phyloP scores from a whole-genome alignment of 2,888 invertebrate genomes.

The Dione vanillae region DNA sequence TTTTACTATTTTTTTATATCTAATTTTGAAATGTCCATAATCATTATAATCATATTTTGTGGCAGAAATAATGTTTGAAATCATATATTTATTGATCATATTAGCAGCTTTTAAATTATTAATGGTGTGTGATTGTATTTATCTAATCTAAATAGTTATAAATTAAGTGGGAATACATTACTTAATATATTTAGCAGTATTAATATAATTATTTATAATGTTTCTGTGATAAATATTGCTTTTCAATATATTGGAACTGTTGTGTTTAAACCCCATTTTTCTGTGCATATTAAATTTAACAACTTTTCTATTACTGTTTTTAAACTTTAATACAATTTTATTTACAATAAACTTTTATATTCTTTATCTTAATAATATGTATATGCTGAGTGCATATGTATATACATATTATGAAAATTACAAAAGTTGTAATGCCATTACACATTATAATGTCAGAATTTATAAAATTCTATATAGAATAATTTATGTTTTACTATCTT shows the following conservation, averaged over 20 bases:
- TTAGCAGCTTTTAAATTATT: slow-evolving; percentile 7
- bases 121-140: slow-evolving; percentile 19
- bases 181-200: slow-evolving; percentile 50
- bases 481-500: no score
- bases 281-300: slow-evolving; percentile 42
- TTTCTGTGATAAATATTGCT: slow-evolving; percentile 53
- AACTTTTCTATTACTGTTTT: slow-evolving; percentile 33
- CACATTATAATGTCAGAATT: no score
- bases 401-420: no score
- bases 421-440: no score
- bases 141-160: slow-evolving; percentile 1
- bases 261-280: slow-evolving; percentile 44
- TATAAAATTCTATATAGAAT: no score
- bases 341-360: neutral
- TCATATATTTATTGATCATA: neutral
- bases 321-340: slow-evolving; percentile 35
- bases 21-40: neutral
- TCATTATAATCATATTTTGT: neutral
- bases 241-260: slow-evolving; percentile 47
- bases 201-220: slow-evolving; percentile 44
- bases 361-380: no score
- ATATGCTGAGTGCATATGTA: no score
- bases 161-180: slow-evolving; percentile 21
- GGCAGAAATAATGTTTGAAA: slow-evolving; percentile 6
- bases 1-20: neutral